Conservation (phyloP, 2,797 vertebrate genomes). For the Danio kyathit region DNA sequence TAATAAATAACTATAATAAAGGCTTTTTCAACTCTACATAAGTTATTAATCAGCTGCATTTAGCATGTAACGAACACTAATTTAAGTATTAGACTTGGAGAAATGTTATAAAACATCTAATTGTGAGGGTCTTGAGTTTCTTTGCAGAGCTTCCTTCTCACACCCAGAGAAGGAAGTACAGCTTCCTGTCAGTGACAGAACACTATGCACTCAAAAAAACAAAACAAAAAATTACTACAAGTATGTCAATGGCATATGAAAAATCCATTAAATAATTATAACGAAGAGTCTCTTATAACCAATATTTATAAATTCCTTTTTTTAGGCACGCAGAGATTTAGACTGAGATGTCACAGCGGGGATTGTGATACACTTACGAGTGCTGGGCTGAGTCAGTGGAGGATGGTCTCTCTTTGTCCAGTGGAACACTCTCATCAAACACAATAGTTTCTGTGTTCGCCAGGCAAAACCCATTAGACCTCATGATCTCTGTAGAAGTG, state of each 20-base stretch:
- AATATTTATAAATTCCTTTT: background rate
- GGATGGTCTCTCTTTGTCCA: conserved; percentile 89
- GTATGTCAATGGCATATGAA: conserved; percentile 13
- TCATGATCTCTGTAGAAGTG: conserved; percentile 90
- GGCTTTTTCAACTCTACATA: background rate
- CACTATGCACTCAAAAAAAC: conserved; percentile 51
- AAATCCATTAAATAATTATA: background rate
- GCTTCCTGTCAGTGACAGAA: conserved; percentile 70
- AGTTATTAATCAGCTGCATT: background rate
- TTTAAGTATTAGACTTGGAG: background rate
- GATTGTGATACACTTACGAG: conserved; percentile 77
- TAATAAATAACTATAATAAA: no score
- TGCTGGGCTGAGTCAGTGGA: conserved; percentile 88
- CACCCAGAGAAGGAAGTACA: conserved; percentile 78
- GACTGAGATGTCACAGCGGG: background rate
- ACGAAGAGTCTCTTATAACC: background rate
- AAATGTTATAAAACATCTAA: conserved; percentile 6
- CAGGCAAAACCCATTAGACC: conserved; percentile 96
- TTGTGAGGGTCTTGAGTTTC: conserved; percentile 8
- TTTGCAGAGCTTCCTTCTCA: conserved; percentile 68
- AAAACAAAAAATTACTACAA: conserved; percentile 45
- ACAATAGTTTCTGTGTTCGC: conserved; percentile 98
- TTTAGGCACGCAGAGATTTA: background rate
- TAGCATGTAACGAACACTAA: background rate
- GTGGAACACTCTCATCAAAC: conserved; percentile 88